These are phyloP conservation scores for Pampus argenteus DNA, from an alignment of 2,797 vertebrate species.

Conservation along the genomic window DNA sequence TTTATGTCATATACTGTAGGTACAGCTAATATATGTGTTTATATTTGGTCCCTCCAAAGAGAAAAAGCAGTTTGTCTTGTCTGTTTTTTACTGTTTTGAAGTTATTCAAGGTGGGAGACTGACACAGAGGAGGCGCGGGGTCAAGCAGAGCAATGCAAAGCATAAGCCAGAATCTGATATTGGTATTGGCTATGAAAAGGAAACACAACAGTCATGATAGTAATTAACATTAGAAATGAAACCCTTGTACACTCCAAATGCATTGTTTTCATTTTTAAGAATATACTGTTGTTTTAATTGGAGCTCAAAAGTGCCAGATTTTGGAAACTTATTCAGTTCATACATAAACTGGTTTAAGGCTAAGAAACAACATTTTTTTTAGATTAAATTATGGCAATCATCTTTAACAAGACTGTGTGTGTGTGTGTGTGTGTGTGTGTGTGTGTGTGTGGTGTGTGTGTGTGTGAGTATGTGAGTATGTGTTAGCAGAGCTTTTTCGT, in stretches of 20 bases:
- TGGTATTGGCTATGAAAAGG: constrained; percentile 1
- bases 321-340: constrained; percentile 11
- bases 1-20: neutral
- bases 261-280: constrained; percentile 7
- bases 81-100: neutral
- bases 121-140: neutral
- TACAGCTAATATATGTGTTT: neutral
- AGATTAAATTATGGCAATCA: constrained; percentile 32
- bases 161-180: constrained; percentile 1
- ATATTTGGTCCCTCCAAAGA: neutral
- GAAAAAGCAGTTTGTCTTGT: neutral
- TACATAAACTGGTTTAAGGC: constrained; percentile 9
- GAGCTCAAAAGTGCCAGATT: constrained; percentile 17
- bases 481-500: constrained; percentile 25
- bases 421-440: neutral
- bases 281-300: constrained; percentile 30
- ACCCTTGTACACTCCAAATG: constrained; percentile 1
- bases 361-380: constrained; percentile 11
- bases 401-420: constrained; percentile 23
- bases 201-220: constrained; percentile 16
- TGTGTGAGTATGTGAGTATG: neutral
- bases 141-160: neutral
- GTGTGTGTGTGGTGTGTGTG: neutral
- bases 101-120: neutral
- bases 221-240: constrained; percentile 17